Percentiles rank a stretch among this genome's conserved stretches.
phyloP scores from a whole-genome alignment of 2,797 vertebrate species.

The Artibeus lituratus region DNA sequence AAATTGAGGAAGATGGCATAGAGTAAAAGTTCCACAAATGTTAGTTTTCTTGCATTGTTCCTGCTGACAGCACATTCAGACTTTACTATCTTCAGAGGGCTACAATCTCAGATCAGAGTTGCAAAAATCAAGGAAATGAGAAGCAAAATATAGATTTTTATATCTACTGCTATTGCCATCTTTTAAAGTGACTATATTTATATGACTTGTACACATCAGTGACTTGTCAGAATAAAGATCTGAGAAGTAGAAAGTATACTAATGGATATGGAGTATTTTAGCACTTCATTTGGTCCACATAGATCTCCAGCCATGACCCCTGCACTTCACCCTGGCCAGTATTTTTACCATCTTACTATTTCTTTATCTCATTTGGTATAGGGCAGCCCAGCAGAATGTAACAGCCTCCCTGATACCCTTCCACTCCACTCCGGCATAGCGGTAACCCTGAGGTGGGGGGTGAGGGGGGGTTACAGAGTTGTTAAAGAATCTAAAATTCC shows the following conservation, averaged over 20 bases:
- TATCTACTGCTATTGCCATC: neutral
- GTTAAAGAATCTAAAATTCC: neutral
- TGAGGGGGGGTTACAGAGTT: neutral
- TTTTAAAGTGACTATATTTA: neutral
- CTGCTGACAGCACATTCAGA: neutral
- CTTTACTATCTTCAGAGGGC: neutral
- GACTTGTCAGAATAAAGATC: neutral
- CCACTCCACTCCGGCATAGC: neutral
- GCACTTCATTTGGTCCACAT: neutral
- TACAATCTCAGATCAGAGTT: neutral
- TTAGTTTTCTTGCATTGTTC: neutral
- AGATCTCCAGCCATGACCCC: neutral
- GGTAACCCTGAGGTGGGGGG: neutral
- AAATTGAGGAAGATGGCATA: neutral
- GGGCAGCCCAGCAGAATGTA: neutral
- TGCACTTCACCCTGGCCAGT: neutral
- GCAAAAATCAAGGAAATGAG: neutral
- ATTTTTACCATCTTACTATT: neutral
- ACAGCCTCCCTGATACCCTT: neutral
- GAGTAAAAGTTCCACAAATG: constrained; percentile 15
- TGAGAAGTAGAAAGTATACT: neutral
- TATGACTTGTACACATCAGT: neutral
- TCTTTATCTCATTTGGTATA: neutral
- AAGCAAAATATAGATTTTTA: neutral
- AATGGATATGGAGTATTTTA: neutral